A percentile compares a stretch with the other conserved stretches of the same genome.
phyloP scores from a whole-genome alignment of 2,888 invertebrate genomes.

The Lymantria dispar region DNA sequence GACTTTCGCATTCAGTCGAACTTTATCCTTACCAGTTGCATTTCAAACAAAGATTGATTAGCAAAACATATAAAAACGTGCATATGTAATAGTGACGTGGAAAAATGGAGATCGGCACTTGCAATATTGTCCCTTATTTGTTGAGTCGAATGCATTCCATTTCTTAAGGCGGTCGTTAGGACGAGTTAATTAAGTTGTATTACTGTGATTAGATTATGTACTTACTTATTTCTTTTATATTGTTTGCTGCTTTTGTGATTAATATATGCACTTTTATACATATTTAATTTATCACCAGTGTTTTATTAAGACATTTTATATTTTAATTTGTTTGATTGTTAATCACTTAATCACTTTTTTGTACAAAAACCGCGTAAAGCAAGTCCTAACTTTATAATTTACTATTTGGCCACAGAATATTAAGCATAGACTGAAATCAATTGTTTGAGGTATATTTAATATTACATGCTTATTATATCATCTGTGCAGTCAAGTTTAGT shows the following conservation, averaged over 20 bases:
- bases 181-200: conserved; percentile 22
- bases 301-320: too few species aligned
- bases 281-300: too few species aligned
- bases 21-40: conserved; percentile 12
- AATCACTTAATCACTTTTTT: too few species aligned
- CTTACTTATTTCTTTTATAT: neutral
- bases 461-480: too few species aligned
- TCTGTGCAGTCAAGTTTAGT: too few species aligned
- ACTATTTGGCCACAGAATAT: too few species aligned
- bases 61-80: conserved; percentile 24
- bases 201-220: neutral
- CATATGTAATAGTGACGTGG: conserved; percentile 15
- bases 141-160: conserved; percentile 19
- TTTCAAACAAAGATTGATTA: conserved; percentile 21
- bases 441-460: too few species aligned
- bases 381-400: too few species aligned
- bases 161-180: conserved; percentile 16
- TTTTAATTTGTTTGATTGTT: too few species aligned
- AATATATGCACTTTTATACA: neutral
- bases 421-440: too few species aligned
- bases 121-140: conserved; percentile 34
- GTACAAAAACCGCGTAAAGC: too few species aligned
- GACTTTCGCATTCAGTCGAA: neutral
- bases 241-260: neutral
- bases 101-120: conserved; percentile 20